Percentiles rank a stretch among this genome's conserved stretches.
These are phyloP conservation scores for Vanessa tameamea DNA, from an alignment of 1,140 invertebrate species.

Conservation along the genomic window DNA sequence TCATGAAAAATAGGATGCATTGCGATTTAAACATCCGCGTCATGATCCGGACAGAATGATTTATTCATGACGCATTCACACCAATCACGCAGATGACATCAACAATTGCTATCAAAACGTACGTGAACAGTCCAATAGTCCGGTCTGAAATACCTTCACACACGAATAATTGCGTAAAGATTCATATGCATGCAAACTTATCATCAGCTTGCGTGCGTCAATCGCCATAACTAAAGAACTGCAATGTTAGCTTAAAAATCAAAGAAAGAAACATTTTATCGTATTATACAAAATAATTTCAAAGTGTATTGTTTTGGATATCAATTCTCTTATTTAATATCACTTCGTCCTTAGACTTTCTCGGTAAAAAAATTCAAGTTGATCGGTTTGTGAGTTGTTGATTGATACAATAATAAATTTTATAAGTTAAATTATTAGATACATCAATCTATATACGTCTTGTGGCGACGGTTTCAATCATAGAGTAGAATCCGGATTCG, in stretches of 20 bases:
- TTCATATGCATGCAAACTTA: constrained; percentile 1
- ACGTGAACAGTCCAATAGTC: constrained; percentile 14
- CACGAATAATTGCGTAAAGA: constrained; percentile 12
- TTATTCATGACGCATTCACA: constrained; percentile 29
- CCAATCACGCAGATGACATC: constrained; percentile 31
- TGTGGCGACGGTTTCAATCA: too few relatives aligned
- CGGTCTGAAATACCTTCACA: constrained; percentile 20
- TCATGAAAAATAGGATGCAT: constrained; percentile 23
- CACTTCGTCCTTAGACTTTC: too few relatives aligned
- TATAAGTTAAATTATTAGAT: too few relatives aligned
- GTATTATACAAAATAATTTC: too few relatives aligned
- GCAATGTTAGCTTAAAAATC: background rate
- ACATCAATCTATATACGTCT: too few relatives aligned
- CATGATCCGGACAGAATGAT: constrained; percentile 20
- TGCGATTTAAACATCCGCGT: constrained; percentile 24
- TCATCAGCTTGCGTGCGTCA: constrained; percentile 8
- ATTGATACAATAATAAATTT: too few relatives aligned
- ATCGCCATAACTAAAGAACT: background rate
- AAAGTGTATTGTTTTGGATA: too few relatives aligned
- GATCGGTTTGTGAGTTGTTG: too few relatives aligned
- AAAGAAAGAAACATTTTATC: too few relatives aligned
- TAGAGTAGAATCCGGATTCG: too few relatives aligned
- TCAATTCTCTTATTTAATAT: too few relatives aligned
- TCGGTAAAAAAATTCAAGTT: too few relatives aligned
- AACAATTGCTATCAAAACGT: constrained; percentile 22